Base-by-base conservation (phyloP, 2,797 vertebrate species). In the Sylvilagus floridanus region DNA sequence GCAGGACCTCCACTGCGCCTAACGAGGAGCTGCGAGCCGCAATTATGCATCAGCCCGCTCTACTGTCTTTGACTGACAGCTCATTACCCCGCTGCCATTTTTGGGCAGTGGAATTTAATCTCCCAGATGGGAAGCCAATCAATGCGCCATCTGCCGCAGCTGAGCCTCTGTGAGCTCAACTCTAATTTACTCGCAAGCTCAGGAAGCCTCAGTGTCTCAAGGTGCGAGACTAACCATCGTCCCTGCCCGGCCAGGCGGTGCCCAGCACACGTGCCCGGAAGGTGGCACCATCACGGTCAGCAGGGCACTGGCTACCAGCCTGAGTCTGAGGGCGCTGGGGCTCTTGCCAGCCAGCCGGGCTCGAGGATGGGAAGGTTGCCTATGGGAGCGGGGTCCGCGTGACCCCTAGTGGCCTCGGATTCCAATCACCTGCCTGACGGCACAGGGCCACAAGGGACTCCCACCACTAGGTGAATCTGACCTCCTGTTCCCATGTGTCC, bases 141-240 rank as follows among this genome's bases (percentile, higher is more conserved):
- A 99, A 99, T 98, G 98, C 98, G 98, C 98, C 98, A 98, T 98
- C 96, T 82, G 97, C 98, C 97, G 97, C 99, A 99, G 99, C 99
- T 98, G 99, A 99, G 98, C 98, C 98, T 98, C 98, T 97, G 98
- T 95, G 98, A 98, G 98, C 98, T 98, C 98, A 97, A 97, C 92
- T 99, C 98, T 99, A 99, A 99, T 99, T 99, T 99, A 99, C 99
- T 99, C 99, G 99, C 98, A 99, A 99, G 98, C 99, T 97, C 94
- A 93, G 97, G 98, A 98, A 99, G 98, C 98, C 98, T 98, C 97
- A 97, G 98, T 97, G 95, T 99, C 98, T 98, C 98, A 98, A 98
- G 98, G 98, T 98, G 98, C 98, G 98, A 98, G 98, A 98, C 98
- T 98, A 98, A 98, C 98, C 98, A 65, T 98, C 99, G 99, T 98